phyloP scores from a whole-genome alignment of 2,113 vertebrate species.

The Xyrauchen texanus region DNA sequence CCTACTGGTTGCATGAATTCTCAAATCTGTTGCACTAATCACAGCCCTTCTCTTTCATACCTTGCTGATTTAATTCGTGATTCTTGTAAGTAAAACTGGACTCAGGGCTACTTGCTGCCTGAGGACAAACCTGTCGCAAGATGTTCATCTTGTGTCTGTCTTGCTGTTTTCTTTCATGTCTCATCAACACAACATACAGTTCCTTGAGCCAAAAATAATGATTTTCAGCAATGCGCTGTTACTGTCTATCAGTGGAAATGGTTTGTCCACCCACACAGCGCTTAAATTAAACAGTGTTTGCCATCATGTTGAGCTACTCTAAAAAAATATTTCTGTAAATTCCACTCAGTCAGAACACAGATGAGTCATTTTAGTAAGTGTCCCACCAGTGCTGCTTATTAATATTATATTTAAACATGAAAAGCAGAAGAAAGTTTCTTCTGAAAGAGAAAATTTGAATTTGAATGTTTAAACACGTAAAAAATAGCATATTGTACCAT shows the following conservation, averaged over 20 bases:
- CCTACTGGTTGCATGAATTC: not conserved
- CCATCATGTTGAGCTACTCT: not conserved
- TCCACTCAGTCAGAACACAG: no score
- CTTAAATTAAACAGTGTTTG: not conserved
- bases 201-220: not conserved
- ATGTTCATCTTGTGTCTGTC: slow-evolving; percentile 25
- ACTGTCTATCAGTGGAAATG: slow-evolving; percentile 26
- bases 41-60: slow-evolving; percentile 9
- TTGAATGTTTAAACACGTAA: not conserved
- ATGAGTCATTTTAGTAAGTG: no score
- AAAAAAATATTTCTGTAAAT: no score
- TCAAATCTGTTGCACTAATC: not conserved
- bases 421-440: no score
- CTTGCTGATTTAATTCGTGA: slow-evolving; percentile 12
- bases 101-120: slow-evolving; percentile 4
- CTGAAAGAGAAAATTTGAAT: no score
- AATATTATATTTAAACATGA: no score
- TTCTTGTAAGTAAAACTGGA: slow-evolving; percentile 16
- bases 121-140: slow-evolving; percentile 36
- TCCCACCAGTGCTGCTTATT: no score
- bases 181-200: not conserved
- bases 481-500: not conserved
- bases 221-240: slow-evolving; percentile 31
- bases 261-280: no score
- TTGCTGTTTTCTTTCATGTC: slow-evolving; percentile 25